Base-by-base conservation (phyloP, 1,140 invertebrate genomes). In the Drosophila willistoni region DNA sequence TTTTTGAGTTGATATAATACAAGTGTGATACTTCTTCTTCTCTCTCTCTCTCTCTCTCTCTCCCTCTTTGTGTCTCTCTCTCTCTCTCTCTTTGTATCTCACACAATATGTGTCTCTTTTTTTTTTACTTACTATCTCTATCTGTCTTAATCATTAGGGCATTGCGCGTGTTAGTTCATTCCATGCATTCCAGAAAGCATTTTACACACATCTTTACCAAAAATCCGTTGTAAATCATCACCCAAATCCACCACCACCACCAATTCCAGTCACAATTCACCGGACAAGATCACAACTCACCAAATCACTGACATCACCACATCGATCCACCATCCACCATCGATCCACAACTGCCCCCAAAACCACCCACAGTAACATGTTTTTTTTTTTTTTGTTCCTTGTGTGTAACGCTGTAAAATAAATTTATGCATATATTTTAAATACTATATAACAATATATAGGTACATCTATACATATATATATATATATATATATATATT, bases 81-180 rank as follows among this genome's bases (percentile, higher is more conserved):
- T 51, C 17, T 51, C 44, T 51, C 17, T 22, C 44, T 51, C 44
- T 51, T 10, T 51, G 17, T 51, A 9, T 51, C 9, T 22, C 44
- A 22, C 44, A 22, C 44, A 22, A 51, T 51, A 10, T 51, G 44
- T 51, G 44, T 51, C 44, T 19, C 44, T 22, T 51, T 51, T 17
- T 17, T 22, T 51, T 51, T 17, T 34, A 19, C 51, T 54, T 41
- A 25, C 22, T 42, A n/a, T 64, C 17, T 47, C 44, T 34, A 3
- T 29, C 17, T 54, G 6, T 29, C 44, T 59, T 7, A 55, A 39
- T 56, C 36, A 39, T 22, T 56, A 77, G 75, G 75, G 71, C 75
- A 74, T 74, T 74, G 71, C 64, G 76, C 76, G 76, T 68, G 76
- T 67, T 29, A 51, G 66, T 70, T 57, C 64, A 79, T 66, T 13